phyloP scores from a whole-genome alignment of 1,140 invertebrate species.

The Drosophila santomea region DNA sequence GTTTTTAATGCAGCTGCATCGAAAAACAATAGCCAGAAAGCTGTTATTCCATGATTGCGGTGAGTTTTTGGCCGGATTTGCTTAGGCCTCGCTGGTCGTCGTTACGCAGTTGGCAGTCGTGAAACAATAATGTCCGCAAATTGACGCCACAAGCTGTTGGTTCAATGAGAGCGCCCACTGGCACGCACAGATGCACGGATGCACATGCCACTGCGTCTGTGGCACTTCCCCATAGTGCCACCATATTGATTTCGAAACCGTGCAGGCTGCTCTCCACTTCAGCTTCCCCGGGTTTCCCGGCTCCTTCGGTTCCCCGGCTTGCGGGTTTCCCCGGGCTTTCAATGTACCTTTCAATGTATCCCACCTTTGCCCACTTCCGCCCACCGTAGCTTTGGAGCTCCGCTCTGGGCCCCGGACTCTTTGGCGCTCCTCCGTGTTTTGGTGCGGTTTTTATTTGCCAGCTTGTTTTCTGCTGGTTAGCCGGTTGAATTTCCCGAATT shows the following conservation, averaged over 20 bases:
- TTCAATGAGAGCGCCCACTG: slow-evolving; percentile 56
- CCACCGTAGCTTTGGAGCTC: neutral
- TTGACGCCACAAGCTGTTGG: slow-evolving; percentile 82
- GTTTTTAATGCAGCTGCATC: slow-evolving; percentile 26
- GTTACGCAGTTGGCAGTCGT: slow-evolving; percentile 69
- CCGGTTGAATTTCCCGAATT: slow-evolving; percentile 71
- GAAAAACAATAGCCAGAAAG: slow-evolving; percentile 36
- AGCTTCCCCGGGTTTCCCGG: neutral
- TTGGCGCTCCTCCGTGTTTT: slow-evolving; percentile 14
- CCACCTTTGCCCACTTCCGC: neutral
- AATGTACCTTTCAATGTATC: too few relatives aligned
- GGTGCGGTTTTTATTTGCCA: slow-evolving; percentile 75
- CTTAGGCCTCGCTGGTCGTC: slow-evolving; percentile 53
- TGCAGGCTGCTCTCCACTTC: slow-evolving; percentile 22
- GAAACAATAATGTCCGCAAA: slow-evolving; percentile 83
- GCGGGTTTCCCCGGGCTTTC: too few relatives aligned
- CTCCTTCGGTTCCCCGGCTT: neutral
- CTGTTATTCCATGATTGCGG: slow-evolving; percentile 67
- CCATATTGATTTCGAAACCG: slow-evolving; percentile 76
- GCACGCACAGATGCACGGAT: slow-evolving; percentile 10
- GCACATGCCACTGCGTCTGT: slow-evolving; percentile 48
- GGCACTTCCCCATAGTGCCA: slow-evolving; percentile 72
- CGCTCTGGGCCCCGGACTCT: neutral
- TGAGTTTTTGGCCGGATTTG: slow-evolving; percentile 68
- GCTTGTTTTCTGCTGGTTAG: slow-evolving; percentile 81